Conservation (phyloP, 2,797 vertebrate species). For the Fratercula arctica region DNA sequence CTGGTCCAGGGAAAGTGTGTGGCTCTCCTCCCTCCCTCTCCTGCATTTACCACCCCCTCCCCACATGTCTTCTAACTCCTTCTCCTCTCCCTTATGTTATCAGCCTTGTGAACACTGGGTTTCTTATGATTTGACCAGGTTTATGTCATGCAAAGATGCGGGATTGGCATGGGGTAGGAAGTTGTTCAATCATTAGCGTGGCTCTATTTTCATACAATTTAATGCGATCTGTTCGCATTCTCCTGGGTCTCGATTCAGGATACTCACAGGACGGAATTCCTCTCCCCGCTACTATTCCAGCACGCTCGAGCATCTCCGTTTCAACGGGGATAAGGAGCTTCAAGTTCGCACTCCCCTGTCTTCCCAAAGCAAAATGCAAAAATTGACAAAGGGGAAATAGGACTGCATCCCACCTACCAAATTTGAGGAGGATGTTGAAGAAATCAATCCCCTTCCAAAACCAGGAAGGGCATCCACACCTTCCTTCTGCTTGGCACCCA, state of each 20-base stretch:
- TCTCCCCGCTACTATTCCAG: not conserved
- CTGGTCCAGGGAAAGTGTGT: not conserved
- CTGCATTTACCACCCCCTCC: not conserved
- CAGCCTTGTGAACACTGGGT: not conserved
- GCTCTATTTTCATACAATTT: not conserved
- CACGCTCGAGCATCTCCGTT: fast-evolving
- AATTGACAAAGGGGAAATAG: not conserved
- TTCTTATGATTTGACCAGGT: not conserved
- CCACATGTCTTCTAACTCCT: not conserved
- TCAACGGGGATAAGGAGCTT: not conserved
- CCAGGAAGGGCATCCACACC: not conserved
- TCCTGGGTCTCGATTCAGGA: not conserved
- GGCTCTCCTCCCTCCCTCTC: not conserved
- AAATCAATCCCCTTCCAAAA: not conserved
- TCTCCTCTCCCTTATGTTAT: not conserved
- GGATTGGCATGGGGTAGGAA: not conserved
- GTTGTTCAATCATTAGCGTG: not conserved
- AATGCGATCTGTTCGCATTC: not conserved
- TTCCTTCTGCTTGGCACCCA: not conserved
- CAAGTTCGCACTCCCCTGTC: not conserved
- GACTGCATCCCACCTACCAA: not conserved
- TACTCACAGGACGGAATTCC: not conserved
- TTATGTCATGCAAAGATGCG: not conserved
- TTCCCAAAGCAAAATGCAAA: not conserved
- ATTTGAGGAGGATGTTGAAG: not conserved